These are phyloP conservation scores for Oegoconia quadripuncta DNA, from an alignment of 2,888 invertebrate species.

Conservation along the genomic window DNA sequence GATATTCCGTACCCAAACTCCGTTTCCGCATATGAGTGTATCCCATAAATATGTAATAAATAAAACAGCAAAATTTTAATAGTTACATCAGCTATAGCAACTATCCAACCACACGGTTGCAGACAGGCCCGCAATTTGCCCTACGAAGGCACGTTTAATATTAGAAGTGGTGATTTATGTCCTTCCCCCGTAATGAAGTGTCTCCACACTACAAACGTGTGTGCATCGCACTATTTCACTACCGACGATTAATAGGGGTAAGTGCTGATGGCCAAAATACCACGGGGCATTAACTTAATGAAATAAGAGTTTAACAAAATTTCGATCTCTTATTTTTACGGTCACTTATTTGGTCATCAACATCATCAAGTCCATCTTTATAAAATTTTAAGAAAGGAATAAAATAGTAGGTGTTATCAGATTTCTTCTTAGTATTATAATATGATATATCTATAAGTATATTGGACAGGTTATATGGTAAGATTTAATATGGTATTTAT, in stretches of 20 bases:
- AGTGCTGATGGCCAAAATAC: conserved; percentile 13
- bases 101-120: conserved; percentile 48
- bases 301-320: background rate
- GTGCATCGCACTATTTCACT: conserved; percentile 73
- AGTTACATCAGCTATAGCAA: conserved; percentile 22
- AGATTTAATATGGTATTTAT: no score
- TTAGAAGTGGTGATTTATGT: conserved; percentile 79
- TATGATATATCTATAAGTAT: no score
- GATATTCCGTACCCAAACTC: no score
- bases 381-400: no score
- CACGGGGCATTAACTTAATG: background rate
- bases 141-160: conserved; percentile 78
- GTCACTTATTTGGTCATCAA: no score
- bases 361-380: no score
- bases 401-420: no score
- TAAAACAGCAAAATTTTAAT: background rate
- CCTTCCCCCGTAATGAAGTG: conserved; percentile 75
- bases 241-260: conserved; percentile 61
- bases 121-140: conserved; percentile 67
- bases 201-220: conserved; percentile 73
- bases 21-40: no score
- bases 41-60: background rate
- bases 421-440: no score
- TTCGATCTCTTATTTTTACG: no score
- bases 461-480: no score